These are phyloP conservation scores for Garra rufa DNA, from an alignment of 2,113 vertebrate species.

Conservation along the genomic window DNA sequence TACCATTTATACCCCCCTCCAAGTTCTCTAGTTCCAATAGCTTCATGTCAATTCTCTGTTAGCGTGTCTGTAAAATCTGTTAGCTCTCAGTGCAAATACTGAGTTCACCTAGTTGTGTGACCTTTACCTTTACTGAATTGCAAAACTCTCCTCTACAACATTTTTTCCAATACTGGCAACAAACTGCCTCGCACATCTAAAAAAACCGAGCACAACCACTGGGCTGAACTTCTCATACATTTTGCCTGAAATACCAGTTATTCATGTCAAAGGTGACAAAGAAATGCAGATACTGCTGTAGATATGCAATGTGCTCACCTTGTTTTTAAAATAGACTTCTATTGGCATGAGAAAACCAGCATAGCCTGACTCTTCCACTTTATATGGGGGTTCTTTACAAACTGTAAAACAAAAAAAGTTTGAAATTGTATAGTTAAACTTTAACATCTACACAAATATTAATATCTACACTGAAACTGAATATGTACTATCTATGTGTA, in stretches of 20 bases:
- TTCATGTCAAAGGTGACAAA: background rate
- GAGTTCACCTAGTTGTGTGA: conserved; percentile 9
- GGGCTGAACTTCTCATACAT: background rate
- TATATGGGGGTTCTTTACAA: conserved; percentile 98
- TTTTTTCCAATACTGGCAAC: conserved; percentile 15
- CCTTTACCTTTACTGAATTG: conserved; percentile 41
- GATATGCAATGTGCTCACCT: conserved; percentile 76
- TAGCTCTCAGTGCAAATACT: conserved; percentile 16
- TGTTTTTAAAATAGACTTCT: conserved; percentile 98
- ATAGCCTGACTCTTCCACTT: conserved; percentile 97
- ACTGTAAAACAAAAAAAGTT: conserved; percentile 73
- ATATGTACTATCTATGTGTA: background rate
- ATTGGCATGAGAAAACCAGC: conserved; percentile 99
- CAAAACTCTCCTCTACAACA: conserved; percentile 1
- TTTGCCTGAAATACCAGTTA: conserved; percentile 4
- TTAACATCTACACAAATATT: background rate
- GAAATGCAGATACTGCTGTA: background rate
- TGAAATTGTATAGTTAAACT: background rate
- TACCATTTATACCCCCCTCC: background rate
- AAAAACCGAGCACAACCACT: background rate
- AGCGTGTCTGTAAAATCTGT: background rate
- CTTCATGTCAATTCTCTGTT: conserved; percentile 9
- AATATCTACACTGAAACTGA: background rate
- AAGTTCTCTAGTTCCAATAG: background rate
- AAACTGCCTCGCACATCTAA: background rate